Evolutionary conservation across 2,113 vertebrate species (phyloP), one percentile per base, ranked within the genome.

Genomic region (Microcebus murinus): DNA sequence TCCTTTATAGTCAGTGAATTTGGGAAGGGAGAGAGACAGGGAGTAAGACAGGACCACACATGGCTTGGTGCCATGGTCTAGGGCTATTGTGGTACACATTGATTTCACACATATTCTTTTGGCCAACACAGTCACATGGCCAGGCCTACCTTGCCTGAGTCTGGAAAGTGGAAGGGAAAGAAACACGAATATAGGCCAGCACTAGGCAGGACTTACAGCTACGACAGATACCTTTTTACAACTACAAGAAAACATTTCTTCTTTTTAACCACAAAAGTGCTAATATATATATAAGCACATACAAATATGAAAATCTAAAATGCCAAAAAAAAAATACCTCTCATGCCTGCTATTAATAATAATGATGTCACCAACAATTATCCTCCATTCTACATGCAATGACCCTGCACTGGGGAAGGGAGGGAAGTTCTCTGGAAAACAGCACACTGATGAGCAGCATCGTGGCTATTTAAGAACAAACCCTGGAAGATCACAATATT

Each of bases 21-120:
- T 9, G 6, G 21, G 52, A 29, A 55, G 11, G 14, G n/a, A n/a
- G n/a, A 39, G 11, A 42, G 27, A 45, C 4, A 29, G 5, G 3
- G 2, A 39, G 12, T 21, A 4, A 36, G 8, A 4, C 10, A 10
- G 18, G 21, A 18, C 0, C 36, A 80, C 57, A 27, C 1, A 2
- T 42, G 29, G 12, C 59, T n/a, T 77, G 3, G 23, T 36, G 77
- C 52, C 77, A 29, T 29, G 20, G 8, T 1, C 48, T 39, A n/a
- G 42, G 20, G 4, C 2, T 71, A 36, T 65, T 1, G 4, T 4
- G 7, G 9, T 25, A 4, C 18, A 15, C 36, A 57, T 17, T 21
- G 27, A 31, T 39, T n/a, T 71, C 29, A 89, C 23, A 36, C 29
- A 25, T n/a, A 45, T 31, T n/a, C 52, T 9, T 13, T 77, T 68